Percentiles rank a stretch among this genome's conserved stretches.
Evolutionary conservation across 2,797 vertebrate species (phyloP).

Genomic region (Sebastes itinus): DNA sequence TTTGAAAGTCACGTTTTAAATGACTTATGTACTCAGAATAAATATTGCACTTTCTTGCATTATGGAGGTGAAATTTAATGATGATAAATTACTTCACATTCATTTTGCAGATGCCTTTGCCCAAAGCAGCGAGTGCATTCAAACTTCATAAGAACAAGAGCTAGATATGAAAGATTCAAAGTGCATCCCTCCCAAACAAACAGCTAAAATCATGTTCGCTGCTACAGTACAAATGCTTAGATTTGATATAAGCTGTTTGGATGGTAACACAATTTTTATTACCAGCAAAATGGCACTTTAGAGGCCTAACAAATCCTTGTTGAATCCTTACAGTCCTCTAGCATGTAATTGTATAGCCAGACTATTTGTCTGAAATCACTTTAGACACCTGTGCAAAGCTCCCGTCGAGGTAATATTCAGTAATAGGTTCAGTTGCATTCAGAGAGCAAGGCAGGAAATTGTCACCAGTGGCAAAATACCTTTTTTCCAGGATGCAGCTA

Average conservation of each 20-base stretch:
- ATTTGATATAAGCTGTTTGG: slow-evolving; percentile 15
- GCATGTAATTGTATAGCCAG: neutral
- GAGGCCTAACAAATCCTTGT: neutral
- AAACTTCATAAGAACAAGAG: neutral
- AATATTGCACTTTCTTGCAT: slow-evolving; percentile 5
- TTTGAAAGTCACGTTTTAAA: slow-evolving; percentile 31
- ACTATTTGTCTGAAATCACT: slow-evolving; percentile 8
- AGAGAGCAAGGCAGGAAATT: neutral
- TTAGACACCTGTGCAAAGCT: neutral
- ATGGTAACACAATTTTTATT: slow-evolving; percentile 2
- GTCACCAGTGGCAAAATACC: neutral
- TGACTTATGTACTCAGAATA: neutral
- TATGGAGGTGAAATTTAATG: neutral
- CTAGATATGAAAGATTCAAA: slow-evolving; percentile 5
- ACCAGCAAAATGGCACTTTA: neutral
- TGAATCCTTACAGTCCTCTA: neutral
- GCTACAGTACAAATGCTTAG: neutral
- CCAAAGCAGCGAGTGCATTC: neutral
- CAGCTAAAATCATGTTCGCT: neutral
- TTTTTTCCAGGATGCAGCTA: neutral
- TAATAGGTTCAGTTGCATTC: neutral
- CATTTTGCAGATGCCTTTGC: slow-evolving; percentile 1
- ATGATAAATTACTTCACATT: neutral
- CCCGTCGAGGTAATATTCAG: neutral
- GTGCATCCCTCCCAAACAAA: neutral